A percentile compares a stretch with the other conserved stretches of the same genome.
phyloP scores from a whole-genome alignment of 2,113 vertebrate species.

The Apodemus speciosus region DNA sequence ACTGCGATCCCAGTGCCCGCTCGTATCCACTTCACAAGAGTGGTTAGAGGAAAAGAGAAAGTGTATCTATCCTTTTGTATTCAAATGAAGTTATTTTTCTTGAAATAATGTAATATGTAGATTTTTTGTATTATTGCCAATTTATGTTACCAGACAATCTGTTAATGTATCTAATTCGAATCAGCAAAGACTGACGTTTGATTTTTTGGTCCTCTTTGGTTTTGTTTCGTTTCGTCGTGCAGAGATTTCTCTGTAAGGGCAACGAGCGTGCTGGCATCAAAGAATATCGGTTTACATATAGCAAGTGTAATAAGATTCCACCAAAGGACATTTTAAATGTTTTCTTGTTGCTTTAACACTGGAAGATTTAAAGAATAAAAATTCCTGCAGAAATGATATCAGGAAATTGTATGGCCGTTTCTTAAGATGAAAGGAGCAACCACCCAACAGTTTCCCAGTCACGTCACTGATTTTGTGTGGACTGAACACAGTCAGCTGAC shows the following conservation, averaged over 20 bases:
- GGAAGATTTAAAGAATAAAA: constrained; percentile 95
- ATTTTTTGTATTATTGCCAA: constrained; percentile 97
- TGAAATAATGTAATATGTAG: constrained; percentile 94
- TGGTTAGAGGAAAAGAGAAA: constrained; percentile 89
- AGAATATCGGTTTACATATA: constrained; percentile 99
- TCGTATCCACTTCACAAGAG: constrained; percentile 88
- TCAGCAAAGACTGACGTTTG: constrained; percentile 86
- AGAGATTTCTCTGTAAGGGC: constrained; percentile 96
- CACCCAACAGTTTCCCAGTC: constrained; percentile 40
- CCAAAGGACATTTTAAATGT: constrained; percentile 99
- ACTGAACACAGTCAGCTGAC: constrained; percentile 65
- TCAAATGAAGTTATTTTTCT: constrained; percentile 98
- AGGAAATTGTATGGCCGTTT: constrained; percentile 81
- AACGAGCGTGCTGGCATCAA: constrained; percentile 97
- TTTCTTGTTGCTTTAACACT: constrained; percentile 99
- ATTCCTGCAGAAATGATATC: constrained; percentile 85
- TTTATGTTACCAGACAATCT: constrained; percentile 95
- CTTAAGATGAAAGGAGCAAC: constrained; percentile 74
- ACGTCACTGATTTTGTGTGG: constrained; percentile 55
- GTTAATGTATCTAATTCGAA: constrained; percentile 89
- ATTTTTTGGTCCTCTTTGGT: constrained; percentile 79
- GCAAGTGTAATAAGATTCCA: constrained; percentile 97
- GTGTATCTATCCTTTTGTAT: constrained; percentile 99
- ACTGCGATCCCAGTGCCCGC: constrained; percentile 84
- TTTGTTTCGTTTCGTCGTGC: constrained; percentile 90